phyloP scores from a whole-genome alignment of 2,113 vertebrate species.

The Thermophis baileyi region DNA sequence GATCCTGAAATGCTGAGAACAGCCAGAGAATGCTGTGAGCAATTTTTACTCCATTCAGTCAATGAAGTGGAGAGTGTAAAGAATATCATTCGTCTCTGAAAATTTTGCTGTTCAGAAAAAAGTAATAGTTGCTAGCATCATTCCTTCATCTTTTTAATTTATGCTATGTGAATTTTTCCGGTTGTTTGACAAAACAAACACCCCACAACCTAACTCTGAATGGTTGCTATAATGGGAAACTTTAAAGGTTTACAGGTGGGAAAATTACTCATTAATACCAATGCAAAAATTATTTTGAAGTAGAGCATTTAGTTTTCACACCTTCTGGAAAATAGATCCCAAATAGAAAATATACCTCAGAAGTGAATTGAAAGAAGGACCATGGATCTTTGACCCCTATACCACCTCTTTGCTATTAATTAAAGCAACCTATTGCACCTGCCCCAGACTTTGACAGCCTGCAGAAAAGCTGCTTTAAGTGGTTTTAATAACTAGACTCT shows the following conservation, averaged over 20 bases:
- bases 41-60: background rate
- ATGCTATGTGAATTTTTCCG: background rate
- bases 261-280: slow-evolving; percentile 54
- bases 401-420: background rate
- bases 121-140: background rate
- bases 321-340: slow-evolving; percentile 45
- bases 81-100: background rate
- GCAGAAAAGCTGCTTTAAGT: background rate
- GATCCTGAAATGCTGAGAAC: background rate
- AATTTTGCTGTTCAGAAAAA: background rate
- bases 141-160: background rate
- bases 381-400: background rate
- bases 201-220: background rate
- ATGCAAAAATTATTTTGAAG: slow-evolving; percentile 48
- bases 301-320: slow-evolving; percentile 48
- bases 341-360: background rate
- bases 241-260: background rate
- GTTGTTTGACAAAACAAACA: background rate
- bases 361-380: background rate
- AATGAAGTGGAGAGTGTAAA: background rate
- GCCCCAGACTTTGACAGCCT: background rate
- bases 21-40: background rate
- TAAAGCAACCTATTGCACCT: background rate
- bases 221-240: background rate
- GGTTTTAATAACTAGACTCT: background rate